These are phyloP conservation scores for Grammomys dolichurus DNA, from an alignment of 2,113 vertebrate genomes.

Conservation along the genomic window DNA sequence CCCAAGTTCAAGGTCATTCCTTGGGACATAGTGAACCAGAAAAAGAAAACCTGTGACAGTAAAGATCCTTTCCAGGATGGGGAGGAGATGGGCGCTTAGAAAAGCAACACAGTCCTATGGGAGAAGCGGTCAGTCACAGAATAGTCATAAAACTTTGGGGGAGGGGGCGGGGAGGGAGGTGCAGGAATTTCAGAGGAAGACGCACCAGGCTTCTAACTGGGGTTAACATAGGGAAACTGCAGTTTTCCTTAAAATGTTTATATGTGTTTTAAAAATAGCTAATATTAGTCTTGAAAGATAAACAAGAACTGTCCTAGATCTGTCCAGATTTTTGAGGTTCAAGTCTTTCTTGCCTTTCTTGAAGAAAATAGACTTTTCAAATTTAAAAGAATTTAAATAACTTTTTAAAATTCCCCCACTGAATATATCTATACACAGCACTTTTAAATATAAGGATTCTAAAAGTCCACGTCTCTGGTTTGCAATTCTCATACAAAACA, in stretches of 20 bases:
- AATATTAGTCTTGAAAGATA: neutral
- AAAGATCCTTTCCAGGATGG: neutral
- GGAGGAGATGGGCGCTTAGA: neutral
- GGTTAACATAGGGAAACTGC: constrained; percentile 30
- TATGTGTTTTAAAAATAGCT: neutral
- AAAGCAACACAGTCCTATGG: neutral
- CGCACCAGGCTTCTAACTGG: neutral
- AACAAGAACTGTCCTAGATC: constrained; percentile 2
- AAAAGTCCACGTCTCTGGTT: constrained; percentile 29
- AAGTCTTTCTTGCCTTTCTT: neutral
- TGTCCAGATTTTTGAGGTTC: neutral
- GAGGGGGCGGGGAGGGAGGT: no score
- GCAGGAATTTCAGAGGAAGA: neutral
- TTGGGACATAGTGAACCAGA: no score
- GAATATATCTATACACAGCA: neutral
- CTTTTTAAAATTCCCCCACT: neutral
- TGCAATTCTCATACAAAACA: constrained; percentile 50
- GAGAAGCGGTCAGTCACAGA: neutral
- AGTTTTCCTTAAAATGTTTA: constrained; percentile 41
- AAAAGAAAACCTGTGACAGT: neutral
- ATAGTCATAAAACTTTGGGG: neutral
- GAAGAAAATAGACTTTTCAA: constrained; percentile 8
- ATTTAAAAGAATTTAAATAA: constrained; percentile 29
- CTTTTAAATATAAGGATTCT: constrained; percentile 26
- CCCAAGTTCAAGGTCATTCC: neutral